Conservation (phyloP, 2,113 vertebrate species). For the Carollia perspicillata region DNA sequence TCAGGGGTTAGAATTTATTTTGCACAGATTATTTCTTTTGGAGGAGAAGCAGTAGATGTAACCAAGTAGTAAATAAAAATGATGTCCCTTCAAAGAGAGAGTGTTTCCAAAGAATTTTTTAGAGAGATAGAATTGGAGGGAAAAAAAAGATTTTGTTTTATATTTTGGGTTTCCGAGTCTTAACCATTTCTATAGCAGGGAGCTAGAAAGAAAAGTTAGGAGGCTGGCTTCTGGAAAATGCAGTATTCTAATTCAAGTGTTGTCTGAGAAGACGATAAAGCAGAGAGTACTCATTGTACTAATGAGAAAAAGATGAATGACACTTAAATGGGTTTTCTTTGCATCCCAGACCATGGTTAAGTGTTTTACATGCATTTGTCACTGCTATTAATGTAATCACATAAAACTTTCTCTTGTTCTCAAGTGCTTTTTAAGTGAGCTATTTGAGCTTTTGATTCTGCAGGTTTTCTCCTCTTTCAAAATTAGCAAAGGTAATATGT, state of each 20-base stretch:
- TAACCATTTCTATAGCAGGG: constrained; percentile 25
- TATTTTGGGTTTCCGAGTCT: not conserved
- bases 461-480: constrained; percentile 73
- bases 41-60: constrained; percentile 30
- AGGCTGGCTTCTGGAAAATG: constrained; percentile 23
- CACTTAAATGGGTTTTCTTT: constrained; percentile 72
- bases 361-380: constrained; percentile 71
- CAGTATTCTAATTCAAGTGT: constrained; percentile 44
- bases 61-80: constrained; percentile 38
- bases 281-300: constrained; percentile 56
- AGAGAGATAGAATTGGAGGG: not conserved
- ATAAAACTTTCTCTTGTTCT: constrained; percentile 68
- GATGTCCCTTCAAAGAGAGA: constrained; percentile 24
- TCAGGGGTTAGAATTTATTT: constrained; percentile 30
- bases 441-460: constrained; percentile 62
- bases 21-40: constrained; percentile 50
- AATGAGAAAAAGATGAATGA: constrained; percentile 61
- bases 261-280: constrained; percentile 43
- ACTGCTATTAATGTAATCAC: constrained; percentile 74
- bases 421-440: constrained; percentile 62
- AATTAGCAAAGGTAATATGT: constrained; percentile 64
- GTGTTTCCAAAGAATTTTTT: not conserved
- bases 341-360: constrained; percentile 53
- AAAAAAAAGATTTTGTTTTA: not conserved
- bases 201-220: not conserved